Evolutionary conservation across 2,888 invertebrate genomes (phyloP), one percentile per base, ranked within the genome.

Genomic region (Colletes collaris): DNA sequence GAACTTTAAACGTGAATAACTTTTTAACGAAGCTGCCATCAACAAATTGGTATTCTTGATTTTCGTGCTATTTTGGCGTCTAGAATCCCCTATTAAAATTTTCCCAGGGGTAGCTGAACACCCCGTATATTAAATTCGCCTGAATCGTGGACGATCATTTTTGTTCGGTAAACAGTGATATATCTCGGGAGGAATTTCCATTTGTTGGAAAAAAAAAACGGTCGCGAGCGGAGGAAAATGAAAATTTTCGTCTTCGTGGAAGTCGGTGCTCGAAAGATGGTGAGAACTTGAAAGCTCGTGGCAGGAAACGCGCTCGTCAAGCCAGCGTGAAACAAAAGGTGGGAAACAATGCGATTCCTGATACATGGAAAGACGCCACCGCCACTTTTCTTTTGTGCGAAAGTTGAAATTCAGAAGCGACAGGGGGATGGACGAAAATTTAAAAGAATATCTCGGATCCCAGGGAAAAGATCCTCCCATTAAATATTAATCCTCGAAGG

Each of bases 271-370:
- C 52, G 59, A 71, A 76, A 71, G 75, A 60, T 49, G 55, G 46
- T 16, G 44, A 50, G 50, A 69, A 69, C 35, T 63, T 69, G 13
- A 69, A 69, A 75, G 62, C 52, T 55, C n/a, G 70, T 55, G 13
- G 40, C 70, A 56, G 69, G 53, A 75, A 63, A 63, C 56, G 19
- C 35, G 59, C 35, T 64, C 64, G 71, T 76, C 64, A 53, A 58
- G 59, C 37, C 37, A 3, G 37, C 35, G n/a, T 11, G 59, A 64
- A 65, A 76, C 71, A 71, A 71, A 71, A 65, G 75, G 49, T 53
- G 44, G 40, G 58, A 65, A 76, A 76, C 72, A 76, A 76, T 76
- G 59, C 53, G 71, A 76, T 76, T 60, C 16, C 59, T 71, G 59
- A 59, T 60, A 65, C 72, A 60, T 46, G 58, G 59, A 8, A 58